Percentiles rank a stretch among this genome's conserved stretches.
phyloP scores from a whole-genome alignment of 1,140 invertebrate species.

The Odontomachus brunneus region DNA sequence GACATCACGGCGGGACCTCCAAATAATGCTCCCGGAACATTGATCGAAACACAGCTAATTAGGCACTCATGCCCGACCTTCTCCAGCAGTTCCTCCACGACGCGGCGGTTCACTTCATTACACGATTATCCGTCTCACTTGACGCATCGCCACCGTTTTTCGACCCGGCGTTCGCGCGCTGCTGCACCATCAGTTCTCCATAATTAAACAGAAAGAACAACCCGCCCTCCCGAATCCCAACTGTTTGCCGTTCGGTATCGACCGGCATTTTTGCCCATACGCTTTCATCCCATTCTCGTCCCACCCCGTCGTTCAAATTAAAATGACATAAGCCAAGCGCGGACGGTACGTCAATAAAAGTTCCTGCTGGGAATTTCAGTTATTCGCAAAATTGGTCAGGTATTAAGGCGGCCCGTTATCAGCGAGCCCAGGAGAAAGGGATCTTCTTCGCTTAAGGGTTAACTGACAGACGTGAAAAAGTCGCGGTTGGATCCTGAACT shows the following conservation, averaged over 20 bases:
- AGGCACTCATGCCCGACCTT: not conserved
- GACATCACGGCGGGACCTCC: not conserved
- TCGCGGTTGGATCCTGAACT: not conserved
- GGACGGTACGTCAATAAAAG: not conserved
- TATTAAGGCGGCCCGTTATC: not conserved
- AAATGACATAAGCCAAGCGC: not conserved
- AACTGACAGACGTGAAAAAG: slow-evolving; percentile 26
- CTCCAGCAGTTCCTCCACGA: not conserved
- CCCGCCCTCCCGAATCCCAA: not conserved
- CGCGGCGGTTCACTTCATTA: slow-evolving; percentile 8
- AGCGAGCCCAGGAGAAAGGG: not conserved
- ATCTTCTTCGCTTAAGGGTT: not conserved
- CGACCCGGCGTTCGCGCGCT: not conserved
- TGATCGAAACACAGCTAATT: slow-evolving; percentile 30
- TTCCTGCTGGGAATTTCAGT: slow-evolving; percentile 13
- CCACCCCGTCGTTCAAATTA: not conserved
- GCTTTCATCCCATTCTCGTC: not conserved
- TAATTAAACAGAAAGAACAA: not conserved
- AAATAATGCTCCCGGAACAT: slow-evolving; percentile 1
- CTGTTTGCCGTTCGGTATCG: not conserved
- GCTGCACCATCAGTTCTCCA: not conserved
- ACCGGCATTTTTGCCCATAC: not conserved
- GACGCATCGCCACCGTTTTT: not conserved
- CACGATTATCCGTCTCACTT: slow-evolving; percentile 14
- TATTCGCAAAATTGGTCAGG: not conserved